Evolutionary conservation across 1,140 invertebrate species (phyloP), one percentile per base, ranked within the genome.

Genomic region (Stratiolaelaps scimitus): DNA sequence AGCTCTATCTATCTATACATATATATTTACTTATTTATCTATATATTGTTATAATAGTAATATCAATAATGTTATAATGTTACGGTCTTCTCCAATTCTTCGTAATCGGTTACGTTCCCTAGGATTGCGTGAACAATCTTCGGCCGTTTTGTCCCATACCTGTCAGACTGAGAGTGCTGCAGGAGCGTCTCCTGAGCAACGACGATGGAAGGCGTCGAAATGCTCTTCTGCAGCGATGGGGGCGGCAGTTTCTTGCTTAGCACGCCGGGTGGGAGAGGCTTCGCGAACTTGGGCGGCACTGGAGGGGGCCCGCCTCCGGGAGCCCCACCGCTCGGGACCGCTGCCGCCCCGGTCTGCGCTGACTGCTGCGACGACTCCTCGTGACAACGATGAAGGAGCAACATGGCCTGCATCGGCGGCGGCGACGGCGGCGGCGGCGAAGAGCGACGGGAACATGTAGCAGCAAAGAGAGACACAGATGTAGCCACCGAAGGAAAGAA

Each of bases 181-280:
- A 60, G 17, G 53, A 60, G 53, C 4, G 77, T 77, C 68, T 77
- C 81, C 68, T 82, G 77, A 56, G 83, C 82, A 65, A 84, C 85
- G 34, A 88, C 83, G 67, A 89, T 88, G 65, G 88, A 91, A 26
- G 88, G 88, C 28, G 88, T 91, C 13, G 89, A 92, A 68, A 91
- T 83, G 60, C 87, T 89, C 78, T 92, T 92, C 75, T 91, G 88
- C 65, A 92, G 80, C 64, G 86, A 60, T 40, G 34, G 34, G 34
- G 34, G 34, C 26, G 26, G 53, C 26, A 29, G 26, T 60, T 60
- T 60, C 53, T 60, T 60, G 53, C 53, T 60, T 26, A 29, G 23
- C 23, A 60, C 53, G 17, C 53, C 53, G 4, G 53, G 53, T 60
- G 53, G 53, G 34, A 60, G 53, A 34, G 53, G 53, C 34, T 60